These are phyloP conservation scores for Rhinoderma darwinii DNA, from an alignment of 2,113 vertebrate species.

Conservation along the genomic window DNA sequence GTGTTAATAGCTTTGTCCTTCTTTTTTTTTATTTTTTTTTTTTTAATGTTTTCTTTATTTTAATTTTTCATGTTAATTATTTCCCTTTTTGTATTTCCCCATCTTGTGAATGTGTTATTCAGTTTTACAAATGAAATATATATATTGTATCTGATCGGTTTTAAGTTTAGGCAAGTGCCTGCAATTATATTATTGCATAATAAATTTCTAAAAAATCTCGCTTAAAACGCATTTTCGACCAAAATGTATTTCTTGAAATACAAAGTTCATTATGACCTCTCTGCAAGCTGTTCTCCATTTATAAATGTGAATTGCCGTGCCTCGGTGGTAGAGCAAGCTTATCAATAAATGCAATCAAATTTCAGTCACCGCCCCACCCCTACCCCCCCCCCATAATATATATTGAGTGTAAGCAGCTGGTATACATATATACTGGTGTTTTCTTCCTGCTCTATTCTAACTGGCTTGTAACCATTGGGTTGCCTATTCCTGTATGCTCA, in stretches of 20 bases:
- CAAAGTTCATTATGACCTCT: conserved; percentile 33
- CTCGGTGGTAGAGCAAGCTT: conserved; percentile 34
- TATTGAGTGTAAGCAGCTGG: neutral
- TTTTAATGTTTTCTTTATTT: no score
- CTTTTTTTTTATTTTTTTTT: neutral
- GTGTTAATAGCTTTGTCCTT: conserved; percentile 4
- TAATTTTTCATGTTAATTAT: neutral
- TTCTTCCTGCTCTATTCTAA: neutral
- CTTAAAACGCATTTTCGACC: conserved; percentile 25
- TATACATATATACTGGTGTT: neutral
- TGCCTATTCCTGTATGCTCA: conserved; percentile 2
- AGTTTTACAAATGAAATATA: neutral
- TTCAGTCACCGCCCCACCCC: neutral
- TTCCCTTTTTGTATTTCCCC: neutral
- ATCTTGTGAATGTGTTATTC: conserved; percentile 43
- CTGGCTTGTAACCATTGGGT: conserved; percentile 2
- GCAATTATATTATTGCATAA: conserved; percentile 39
- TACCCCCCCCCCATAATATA: neutral
- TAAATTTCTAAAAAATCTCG: conserved; percentile 31
- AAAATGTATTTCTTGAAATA: conserved; percentile 28
- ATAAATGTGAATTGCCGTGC: conserved; percentile 26
- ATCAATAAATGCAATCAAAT: neutral
- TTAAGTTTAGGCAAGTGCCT: conserved; percentile 44
- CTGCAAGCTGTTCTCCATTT: conserved; percentile 16
- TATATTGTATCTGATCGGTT: conserved; percentile 21